Base-by-base conservation (phyloP, 2,888 invertebrate species). In the Eilema caniola region DNA sequence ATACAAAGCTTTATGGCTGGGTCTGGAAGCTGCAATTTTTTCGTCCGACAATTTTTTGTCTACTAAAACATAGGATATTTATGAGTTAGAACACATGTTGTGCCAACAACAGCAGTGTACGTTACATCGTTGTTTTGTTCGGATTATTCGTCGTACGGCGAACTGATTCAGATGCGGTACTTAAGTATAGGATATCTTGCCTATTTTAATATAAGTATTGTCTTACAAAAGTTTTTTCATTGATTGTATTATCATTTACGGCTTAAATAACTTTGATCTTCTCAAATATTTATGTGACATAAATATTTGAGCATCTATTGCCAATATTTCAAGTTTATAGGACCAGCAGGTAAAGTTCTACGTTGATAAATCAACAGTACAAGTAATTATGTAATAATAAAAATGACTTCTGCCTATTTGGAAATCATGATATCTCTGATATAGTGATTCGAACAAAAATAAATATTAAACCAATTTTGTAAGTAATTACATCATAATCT, bases 1-100 rank as follows among this genome's bases (percentile, higher is more conserved):
- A 83, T 85, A 85, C 85, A 88, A 88, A 89, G 88, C 87, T 87
- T 88, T 88, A 89, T 86, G 83, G 83, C 81, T 79, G 75, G 75
- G 73, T 81, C 77, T 79, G 77, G 70, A 62, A 63, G 71, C 33
- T 80, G 74, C 73, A 75, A 72, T 82, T 77, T 81, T 80, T 81
- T 80, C 72, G 56, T 71, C 70, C 66, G 37, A 69, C 67, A 75
- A 73, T 76, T 82, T 79, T 83, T 79, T 84, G 71, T 82, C 80
- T 78, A 74, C 72, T 78, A 79, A 81, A 83, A 69, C 76, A 77
- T 75, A 74, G 67, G 77, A 82, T 85, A 82, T 84, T 83, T 84
- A 81, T 83, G 76, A 78, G 79, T 80, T 80, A 65, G 77, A 77
- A 81, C 81, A 76, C 75, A 79, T 79, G 77, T 80, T 79, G 47